These are phyloP conservation scores for Poecile atricapillus DNA, from an alignment of 2,113 vertebrate species.

Conservation along the genomic window DNA sequence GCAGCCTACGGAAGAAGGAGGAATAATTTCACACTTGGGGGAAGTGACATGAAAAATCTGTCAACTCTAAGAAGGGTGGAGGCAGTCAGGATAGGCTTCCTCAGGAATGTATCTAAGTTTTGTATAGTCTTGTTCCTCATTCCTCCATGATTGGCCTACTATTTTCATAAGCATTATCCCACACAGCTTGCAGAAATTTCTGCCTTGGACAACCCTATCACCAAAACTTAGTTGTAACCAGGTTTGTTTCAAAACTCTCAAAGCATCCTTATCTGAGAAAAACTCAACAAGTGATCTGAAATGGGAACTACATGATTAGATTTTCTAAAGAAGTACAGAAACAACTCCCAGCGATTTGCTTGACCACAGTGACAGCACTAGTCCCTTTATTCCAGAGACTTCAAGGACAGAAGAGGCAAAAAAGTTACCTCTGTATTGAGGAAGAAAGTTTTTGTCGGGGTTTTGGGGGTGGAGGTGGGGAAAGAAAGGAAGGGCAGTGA, in stretches of 20 bases:
- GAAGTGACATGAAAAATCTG: not conserved
- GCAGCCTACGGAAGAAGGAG: not conserved
- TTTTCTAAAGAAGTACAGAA: not conserved
- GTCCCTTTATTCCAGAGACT: not conserved
- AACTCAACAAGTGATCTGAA: not conserved
- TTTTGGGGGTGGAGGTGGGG: rapidly evolving
- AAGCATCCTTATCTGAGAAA: not conserved
- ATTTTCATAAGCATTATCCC: not conserved
- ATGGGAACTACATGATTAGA: not conserved
- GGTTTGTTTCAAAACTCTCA: not conserved
- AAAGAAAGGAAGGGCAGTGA: not conserved
- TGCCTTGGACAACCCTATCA: not conserved
- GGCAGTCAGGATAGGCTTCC: not conserved
- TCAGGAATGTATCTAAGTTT: not conserved
- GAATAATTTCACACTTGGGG: conserved; percentile 14
- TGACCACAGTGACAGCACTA: not conserved
- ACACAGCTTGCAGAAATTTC: not conserved
- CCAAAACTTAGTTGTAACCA: not conserved
- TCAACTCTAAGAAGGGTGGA: not conserved
- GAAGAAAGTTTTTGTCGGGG: not conserved
- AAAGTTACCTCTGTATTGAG: not conserved
- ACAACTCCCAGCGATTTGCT: not conserved
- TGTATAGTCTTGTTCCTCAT: not conserved
- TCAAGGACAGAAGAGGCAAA: not conserved
- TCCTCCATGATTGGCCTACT: not conserved